These are phyloP conservation scores for Acanthosoma haemorrhoidale DNA, from an alignment of 2,888 invertebrate genomes.

Conservation along the genomic window DNA sequence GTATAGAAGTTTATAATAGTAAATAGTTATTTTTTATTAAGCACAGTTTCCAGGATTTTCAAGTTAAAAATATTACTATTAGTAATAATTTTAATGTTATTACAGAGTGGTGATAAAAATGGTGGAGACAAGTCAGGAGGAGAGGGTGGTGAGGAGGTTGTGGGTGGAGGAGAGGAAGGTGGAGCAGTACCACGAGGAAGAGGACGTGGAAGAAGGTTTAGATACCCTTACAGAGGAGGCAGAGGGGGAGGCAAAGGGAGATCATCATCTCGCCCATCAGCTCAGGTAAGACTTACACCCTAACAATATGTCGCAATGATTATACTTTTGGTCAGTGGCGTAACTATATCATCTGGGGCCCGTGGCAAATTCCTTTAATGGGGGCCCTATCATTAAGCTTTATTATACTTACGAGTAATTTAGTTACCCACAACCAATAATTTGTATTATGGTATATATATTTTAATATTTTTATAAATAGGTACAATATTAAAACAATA, in stretches of 20 bases:
- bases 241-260: constrained; percentile 39
- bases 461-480: too few species aligned
- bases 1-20: too few species aligned
- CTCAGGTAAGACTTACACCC: constrained; percentile 7
- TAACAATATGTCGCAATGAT: too few species aligned
- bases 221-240: constrained; percentile 36
- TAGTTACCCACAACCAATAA: too few species aligned
- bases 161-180: constrained; percentile 40
- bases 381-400: too few species aligned
- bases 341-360: too few species aligned
- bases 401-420: too few species aligned
- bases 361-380: too few species aligned
- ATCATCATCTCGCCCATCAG: constrained; percentile 13
- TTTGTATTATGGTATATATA: too few species aligned
- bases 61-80: background rate
- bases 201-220: constrained; percentile 37
- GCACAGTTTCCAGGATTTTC: background rate
- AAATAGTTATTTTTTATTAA: too few species aligned
- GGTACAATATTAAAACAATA: too few species aligned
- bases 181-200: constrained; percentile 42
- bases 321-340: too few species aligned
- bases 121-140: constrained; percentile 53
- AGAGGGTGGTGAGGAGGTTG: constrained; percentile 46
- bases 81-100: background rate
- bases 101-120: constrained; percentile 37